Conservation (phyloP, 2,888 invertebrate genomes). For the Tinea pellionella region DNA sequence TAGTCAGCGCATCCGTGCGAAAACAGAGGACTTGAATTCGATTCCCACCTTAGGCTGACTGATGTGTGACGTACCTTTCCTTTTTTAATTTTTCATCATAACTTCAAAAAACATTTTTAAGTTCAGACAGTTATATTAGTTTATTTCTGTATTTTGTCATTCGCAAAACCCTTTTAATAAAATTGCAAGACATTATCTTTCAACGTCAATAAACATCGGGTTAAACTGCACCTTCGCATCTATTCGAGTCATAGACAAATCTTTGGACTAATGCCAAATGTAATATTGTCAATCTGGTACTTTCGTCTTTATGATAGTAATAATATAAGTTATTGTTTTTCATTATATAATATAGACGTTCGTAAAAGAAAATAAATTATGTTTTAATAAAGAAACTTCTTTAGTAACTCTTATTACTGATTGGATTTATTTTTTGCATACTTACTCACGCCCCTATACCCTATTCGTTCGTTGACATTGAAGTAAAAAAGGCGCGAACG, state of each 20-base stretch:
- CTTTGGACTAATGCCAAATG: neutral
- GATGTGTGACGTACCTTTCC: too few species aligned
- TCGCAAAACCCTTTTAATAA: neutral
- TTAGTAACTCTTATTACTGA: too few species aligned
- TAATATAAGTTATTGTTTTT: neutral
- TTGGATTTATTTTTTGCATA: too few species aligned
- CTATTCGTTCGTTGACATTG: too few species aligned
- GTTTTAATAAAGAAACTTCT: neutral
- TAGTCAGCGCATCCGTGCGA: too few species aligned
- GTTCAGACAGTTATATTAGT: neutral
- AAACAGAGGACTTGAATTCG: too few species aligned
- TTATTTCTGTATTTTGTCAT: neutral
- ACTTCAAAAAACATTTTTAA: too few species aligned
- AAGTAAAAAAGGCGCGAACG: too few species aligned
- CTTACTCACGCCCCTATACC: too few species aligned
- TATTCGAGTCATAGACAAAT: constrained; percentile 2
- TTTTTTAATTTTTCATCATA: too few species aligned
- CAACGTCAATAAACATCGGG: neutral
- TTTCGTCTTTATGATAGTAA: neutral
- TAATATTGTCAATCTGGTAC: constrained; percentile 9
- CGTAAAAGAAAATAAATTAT: neutral
- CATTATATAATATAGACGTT: neutral
- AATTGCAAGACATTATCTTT: constrained; percentile 2
- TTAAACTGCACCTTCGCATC: neutral
- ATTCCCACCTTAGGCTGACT: too few species aligned